phyloP scores from a whole-genome alignment of 1,140 invertebrate genomes.

The Sinella curviseta region DNA sequence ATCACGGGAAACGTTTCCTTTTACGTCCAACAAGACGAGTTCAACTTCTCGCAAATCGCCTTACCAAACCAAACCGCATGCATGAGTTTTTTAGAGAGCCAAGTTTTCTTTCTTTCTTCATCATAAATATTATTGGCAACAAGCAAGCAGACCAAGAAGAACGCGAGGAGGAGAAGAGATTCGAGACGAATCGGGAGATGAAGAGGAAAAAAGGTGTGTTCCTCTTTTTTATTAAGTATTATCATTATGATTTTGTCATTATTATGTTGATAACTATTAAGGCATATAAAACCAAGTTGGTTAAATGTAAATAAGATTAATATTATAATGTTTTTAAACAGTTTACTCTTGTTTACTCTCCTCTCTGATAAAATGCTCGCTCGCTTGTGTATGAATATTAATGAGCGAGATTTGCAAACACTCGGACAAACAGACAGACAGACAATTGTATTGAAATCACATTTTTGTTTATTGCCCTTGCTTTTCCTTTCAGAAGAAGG shows the following conservation, averaged over 20 bases:
- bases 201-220: constrained; percentile 21
- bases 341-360: too few species aligned
- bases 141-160: too few species aligned
- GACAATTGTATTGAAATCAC: background rate
- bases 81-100: too few species aligned
- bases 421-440: background rate
- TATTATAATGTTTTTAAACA: too few species aligned
- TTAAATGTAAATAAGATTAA: too few species aligned
- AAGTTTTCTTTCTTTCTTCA: too few species aligned
- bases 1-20: constrained; percentile 16
- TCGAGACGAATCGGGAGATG: too few species aligned
- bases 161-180: too few species aligned
- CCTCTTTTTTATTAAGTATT: background rate
- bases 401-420: background rate
- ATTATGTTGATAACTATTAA: background rate
- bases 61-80: too few species aligned
- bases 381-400: constrained; percentile 23
- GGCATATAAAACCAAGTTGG: background rate
- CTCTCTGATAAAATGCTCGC: too few species aligned
- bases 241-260: constrained; percentile 17
- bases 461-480: background rate
- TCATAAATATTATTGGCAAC: too few species aligned
- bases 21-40: background rate
- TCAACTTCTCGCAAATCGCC: too few species aligned
- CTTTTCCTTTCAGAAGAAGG: background rate